Evolutionary conservation across 2,888 invertebrate genomes (phyloP).

Genomic region (Endomychus coccineus): DNA sequence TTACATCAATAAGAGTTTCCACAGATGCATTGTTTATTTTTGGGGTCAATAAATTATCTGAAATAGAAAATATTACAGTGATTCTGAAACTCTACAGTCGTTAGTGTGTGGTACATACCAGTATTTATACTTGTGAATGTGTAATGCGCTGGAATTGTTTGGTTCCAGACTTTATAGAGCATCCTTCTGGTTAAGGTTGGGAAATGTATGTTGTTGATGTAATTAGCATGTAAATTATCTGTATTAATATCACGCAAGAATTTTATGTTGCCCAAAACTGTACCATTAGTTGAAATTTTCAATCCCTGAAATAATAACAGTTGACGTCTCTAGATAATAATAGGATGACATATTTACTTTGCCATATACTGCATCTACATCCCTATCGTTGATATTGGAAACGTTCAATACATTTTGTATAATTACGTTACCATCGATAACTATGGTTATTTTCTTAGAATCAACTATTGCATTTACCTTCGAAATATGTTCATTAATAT

Average conservation of each 20-base stretch:
- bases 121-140: too few relatives aligned
- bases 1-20: constrained; percentile 25
- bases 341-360: constrained; percentile 29
- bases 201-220: constrained; percentile 33
- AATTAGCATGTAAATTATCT: constrained; percentile 25
- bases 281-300: constrained; percentile 15
- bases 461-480: constrained; percentile 24
- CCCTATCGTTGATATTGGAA: constrained; percentile 25
- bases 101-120: too few relatives aligned
- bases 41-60: constrained; percentile 25
- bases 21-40: constrained; percentile 29
- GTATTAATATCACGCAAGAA: constrained; percentile 29
- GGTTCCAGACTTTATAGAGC: constrained; percentile 29
- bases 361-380: constrained; percentile 23
- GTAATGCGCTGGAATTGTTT: constrained; percentile 29
- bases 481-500: constrained; percentile 25
- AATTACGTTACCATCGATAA: constrained; percentile 27
- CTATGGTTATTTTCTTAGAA: too few relatives aligned
- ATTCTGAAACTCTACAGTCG: constrained; percentile 1
- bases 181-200: constrained; percentile 25
- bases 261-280: constrained; percentile 23
- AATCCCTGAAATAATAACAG: constrained; percentile 22
- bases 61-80: constrained; percentile 5
- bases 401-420: constrained; percentile 24
- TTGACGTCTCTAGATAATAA: too few relatives aligned